Evolutionary conservation across 1,140 invertebrate species (phyloP), one percentile per base, ranked within the genome.

Genomic region (Ectropis grisescens): DNA sequence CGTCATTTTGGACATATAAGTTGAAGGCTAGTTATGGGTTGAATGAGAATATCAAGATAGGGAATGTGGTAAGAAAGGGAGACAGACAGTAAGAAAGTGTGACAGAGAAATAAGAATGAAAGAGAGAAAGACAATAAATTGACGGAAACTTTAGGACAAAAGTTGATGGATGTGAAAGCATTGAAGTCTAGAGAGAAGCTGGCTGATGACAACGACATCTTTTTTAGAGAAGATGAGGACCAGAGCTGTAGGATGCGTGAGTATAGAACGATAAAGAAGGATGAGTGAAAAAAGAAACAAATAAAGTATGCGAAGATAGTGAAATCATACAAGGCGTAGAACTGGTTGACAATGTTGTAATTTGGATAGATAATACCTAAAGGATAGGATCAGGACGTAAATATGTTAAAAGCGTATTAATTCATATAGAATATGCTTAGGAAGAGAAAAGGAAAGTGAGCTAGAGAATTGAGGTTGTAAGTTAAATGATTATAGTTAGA

Each of bases 101-200:
- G n/a, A n/a, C n/a, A n/a, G n/a, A n/a, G n/a, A n/a, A n/a, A n/a
- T n/a, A n/a, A n/a, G n/a, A n/a, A n/a, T n/a, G n/a, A n/a, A n/a
- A n/a, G n/a, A n/a, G n/a, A n/a, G n/a, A n/a, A n/a, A n/a, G 83
- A 85, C 41, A 38, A 52, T 1, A 65, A 80, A 9, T 35, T 75
- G 13, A 41, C 59, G 0, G 61, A 60, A 10, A 58, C 68, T 39
- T 57, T 85, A 0, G 56, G 58, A 1, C 37, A 56, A 16, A 60
- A 71, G 0, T 41, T 84, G 5, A 79, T 65, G 40, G n/a, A 44
- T 11, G 33, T 56, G 2, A 67, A 82, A 42, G 38, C 61, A 0
- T 37, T 44, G 3, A 47, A 37, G 1, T 42, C 53, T 7, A 64
- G 48, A 2, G 2, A 69, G 0, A 23, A 36, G 6, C 15, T 80